Percentiles rank a stretch among this genome's conserved stretches.
These are phyloP conservation scores for Rhinophrynus dorsalis DNA, from an alignment of 2,797 vertebrate species.

Conservation along the genomic window DNA sequence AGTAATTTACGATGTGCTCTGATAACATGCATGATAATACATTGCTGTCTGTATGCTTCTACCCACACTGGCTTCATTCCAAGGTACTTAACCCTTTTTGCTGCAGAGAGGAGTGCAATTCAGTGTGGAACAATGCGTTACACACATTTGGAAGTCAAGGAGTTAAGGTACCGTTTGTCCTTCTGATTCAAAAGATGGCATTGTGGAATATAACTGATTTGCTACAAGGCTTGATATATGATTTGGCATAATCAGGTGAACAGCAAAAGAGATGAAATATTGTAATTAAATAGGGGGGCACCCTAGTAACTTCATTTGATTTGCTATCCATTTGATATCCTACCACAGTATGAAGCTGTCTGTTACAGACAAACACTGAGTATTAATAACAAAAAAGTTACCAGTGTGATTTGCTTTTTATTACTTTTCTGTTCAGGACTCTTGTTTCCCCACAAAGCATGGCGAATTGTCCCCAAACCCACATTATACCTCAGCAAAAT, in stretches of 20 bases:
- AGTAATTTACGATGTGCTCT: neutral
- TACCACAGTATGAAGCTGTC: slow-evolving; percentile 66
- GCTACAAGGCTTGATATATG: slow-evolving; percentile 32
- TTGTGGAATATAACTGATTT: slow-evolving; percentile 37
- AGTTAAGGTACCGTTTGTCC: too few relatives aligned
- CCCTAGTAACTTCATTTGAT: slow-evolving; percentile 57
- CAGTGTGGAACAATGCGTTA: too few relatives aligned
- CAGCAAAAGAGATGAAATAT: slow-evolving; percentile 19
- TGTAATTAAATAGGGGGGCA: slow-evolving; percentile 39
- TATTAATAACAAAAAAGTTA: slow-evolving; percentile 70
- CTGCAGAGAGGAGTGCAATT: too few relatives aligned
- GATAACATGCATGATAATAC: neutral
- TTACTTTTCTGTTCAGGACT: slow-evolving; percentile 77
- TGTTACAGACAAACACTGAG: slow-evolving; percentile 69
- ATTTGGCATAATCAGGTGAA: slow-evolving; percentile 45
- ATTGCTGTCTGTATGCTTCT: neutral
- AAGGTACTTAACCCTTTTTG: too few relatives aligned
- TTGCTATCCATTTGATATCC: slow-evolving; percentile 69
- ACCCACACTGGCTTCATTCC: too few relatives aligned
- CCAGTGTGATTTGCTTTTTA: slow-evolving; percentile 79
- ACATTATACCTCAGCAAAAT: slow-evolving; percentile 88
- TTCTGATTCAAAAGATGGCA: slow-evolving; percentile 12
- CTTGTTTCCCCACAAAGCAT: slow-evolving; percentile 82
- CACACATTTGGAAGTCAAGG: too few relatives aligned
- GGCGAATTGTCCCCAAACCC: slow-evolving; percentile 81